Base-by-base conservation (phyloP, 2,113 vertebrate species). In the Phocoena phocoena region DNA sequence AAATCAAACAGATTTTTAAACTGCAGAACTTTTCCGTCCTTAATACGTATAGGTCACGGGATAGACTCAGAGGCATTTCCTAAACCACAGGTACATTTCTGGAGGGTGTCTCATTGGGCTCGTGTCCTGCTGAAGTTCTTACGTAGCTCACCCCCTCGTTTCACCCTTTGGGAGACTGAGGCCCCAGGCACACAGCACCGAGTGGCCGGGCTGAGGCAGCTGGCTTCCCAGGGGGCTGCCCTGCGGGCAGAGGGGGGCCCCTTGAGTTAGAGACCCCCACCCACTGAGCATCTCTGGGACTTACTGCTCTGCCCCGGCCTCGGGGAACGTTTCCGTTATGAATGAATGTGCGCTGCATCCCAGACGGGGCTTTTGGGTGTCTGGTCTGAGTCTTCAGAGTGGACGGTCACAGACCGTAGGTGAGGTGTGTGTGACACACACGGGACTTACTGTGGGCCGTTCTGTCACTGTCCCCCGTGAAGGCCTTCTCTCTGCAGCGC, bases 321-420 rank as follows among this genome's bases (percentile, higher is more conserved):
- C 2, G 5, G 70, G 38, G 8, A 13, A 12, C 2, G 41, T 14
- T 74, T 0, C 7, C 8, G 20, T 9, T 31, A 13, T 25, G 47
- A 3, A 7, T 28, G 65, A 44, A 4, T 4, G 2, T 0, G 0
- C 0, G 0, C 38, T 0, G 2, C 3, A 18, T 3, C 53, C 71
- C 50, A 13, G 20, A 12, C 0, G 1, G 63, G 67, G 28, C 5
- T 0, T 6, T 0, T 1, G 10, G 60, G 60, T 33, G 58, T 25
- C 33, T 11, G 41, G n/a, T 7, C 18, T 0, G 41, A 23, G 88
- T 60, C 53, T 17, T 62, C 31, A 18, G 60, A 20, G 3, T 2
- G 25, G 28, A 11, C 7, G 0, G 28, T 10, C 26, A 7, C 1
- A 60, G 88, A 26, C 38, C 55, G 0, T 0, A 6, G 50, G 3